A percentile compares a stretch with the other conserved stretches of the same genome.
These are phyloP conservation scores for Polymixis lichenea DNA, from an alignment of 2,888 invertebrate species.

Conservation along the genomic window DNA sequence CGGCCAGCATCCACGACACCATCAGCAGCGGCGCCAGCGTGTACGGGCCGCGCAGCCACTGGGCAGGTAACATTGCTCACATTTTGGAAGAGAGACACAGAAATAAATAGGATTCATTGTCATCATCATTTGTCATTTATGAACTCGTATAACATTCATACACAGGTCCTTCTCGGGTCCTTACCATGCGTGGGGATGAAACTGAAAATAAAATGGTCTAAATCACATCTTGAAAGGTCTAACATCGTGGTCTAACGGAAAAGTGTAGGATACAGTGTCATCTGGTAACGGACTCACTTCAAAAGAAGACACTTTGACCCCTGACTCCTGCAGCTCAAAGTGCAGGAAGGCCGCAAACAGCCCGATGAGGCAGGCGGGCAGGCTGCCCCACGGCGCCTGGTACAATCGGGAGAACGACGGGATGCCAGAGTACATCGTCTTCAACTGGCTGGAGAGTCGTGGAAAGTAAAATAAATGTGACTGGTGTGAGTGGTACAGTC, in stretches of 20 bases:
- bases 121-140: background rate
- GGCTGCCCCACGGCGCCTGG: conserved; percentile 75
- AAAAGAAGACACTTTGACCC: conserved; percentile 60
- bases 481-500: too few relatives aligned
- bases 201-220: background rate
- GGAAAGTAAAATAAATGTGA: background rate
- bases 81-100: background rate
- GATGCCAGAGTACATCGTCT: conserved; percentile 69
- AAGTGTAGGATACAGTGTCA: background rate
- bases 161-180: background rate
- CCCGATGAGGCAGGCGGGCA: conserved; percentile 72
- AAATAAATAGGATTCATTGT: background rate
- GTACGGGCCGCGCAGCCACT: conserved; percentile 70
- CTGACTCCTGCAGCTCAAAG: conserved; percentile 68
- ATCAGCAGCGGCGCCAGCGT: conserved; percentile 55
- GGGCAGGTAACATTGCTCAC: background rate
- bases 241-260: background rate
- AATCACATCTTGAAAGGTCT: background rate
- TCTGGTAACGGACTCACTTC: conserved; percentile 51
- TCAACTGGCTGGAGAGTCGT: conserved; percentile 13
- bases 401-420: conserved; percentile 73
- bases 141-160: background rate
- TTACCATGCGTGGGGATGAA: background rate
- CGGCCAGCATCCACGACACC: conserved; percentile 69
- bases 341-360: conserved; percentile 70